Conservation (phyloP, 2,113 vertebrate genomes). For the Chascanopsetta lugubris region DNA sequence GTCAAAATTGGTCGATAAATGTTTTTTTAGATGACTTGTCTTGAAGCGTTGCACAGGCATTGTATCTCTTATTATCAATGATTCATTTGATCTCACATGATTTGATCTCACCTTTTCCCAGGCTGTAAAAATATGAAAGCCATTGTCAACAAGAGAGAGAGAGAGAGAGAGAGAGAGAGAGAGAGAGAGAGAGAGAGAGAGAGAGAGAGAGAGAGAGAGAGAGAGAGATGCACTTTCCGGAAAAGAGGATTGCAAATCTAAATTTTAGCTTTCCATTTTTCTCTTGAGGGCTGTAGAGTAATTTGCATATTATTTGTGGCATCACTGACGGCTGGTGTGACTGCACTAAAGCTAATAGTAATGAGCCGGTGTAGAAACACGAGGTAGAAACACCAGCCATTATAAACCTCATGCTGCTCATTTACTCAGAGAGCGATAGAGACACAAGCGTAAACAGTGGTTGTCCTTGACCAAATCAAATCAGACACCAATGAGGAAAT, state of each 20-base stretch:
- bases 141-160: too few species aligned
- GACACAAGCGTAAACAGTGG: background rate
- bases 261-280: conserved; percentile 16
- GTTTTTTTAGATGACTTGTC: too few species aligned
- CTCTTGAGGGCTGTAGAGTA: conserved; percentile 12
- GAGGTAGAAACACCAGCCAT: background rate
- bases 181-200: too few species aligned
- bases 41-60: too few species aligned
- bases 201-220: conserved; percentile 20
- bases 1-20: background rate
- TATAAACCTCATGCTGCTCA: background rate
- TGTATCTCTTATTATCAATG: too few species aligned
- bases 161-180: too few species aligned
- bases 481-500: background rate
- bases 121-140: too few species aligned
- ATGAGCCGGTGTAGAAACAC: too few species aligned
- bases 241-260: conserved; percentile 20
- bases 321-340: too few species aligned
- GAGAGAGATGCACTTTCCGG: conserved; percentile 19
- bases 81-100: too few species aligned
- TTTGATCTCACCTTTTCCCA: too few species aligned
- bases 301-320: conserved; percentile 19
- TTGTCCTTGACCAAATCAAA: background rate
- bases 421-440: background rate
- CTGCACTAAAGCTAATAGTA: too few species aligned